A percentile compares a stretch with the other conserved stretches of the same genome.
phyloP scores from a whole-genome alignment of 2,113 vertebrate species.

The Gallinago undulata region DNA sequence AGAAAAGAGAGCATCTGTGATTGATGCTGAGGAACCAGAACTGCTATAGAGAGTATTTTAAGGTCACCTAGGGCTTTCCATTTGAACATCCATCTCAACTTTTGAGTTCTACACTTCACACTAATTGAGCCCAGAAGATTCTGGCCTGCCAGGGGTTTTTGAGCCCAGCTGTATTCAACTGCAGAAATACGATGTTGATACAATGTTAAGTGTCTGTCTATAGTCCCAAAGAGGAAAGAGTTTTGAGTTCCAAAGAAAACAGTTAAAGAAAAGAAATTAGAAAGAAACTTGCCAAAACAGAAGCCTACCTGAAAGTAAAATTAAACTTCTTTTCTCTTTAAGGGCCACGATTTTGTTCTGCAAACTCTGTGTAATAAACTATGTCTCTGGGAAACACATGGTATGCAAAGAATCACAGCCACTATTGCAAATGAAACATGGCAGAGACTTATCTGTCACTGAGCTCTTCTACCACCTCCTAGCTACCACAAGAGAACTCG shows the following conservation, averaged over 20 bases:
- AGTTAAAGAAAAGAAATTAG: neutral
- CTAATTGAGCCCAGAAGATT: conserved; percentile 5
- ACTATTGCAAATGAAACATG: neutral
- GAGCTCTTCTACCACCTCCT: neutral
- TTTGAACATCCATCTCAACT: neutral
- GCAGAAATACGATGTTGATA: neutral
- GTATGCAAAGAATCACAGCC: neutral
- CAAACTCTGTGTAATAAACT: neutral
- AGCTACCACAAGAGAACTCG: neutral
- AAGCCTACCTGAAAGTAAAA: neutral
- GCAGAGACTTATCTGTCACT: neutral
- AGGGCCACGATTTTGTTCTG: neutral
- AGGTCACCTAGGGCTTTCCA: neutral
- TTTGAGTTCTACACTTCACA: neutral
- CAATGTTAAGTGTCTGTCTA: neutral
- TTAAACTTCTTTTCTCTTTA: neutral
- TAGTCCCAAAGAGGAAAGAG: neutral
- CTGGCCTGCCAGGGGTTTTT: neutral
- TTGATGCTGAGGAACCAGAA: neutral
- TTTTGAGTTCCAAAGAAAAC: neutral
- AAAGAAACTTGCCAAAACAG: neutral
- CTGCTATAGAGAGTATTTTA: neutral
- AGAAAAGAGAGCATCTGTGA: neutral
- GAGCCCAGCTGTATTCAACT: neutral
- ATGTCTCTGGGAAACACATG: neutral